These are phyloP conservation scores for Wasmannia auropunctata DNA, from an alignment of 1,140 invertebrate genomes.

Conservation along the genomic window DNA sequence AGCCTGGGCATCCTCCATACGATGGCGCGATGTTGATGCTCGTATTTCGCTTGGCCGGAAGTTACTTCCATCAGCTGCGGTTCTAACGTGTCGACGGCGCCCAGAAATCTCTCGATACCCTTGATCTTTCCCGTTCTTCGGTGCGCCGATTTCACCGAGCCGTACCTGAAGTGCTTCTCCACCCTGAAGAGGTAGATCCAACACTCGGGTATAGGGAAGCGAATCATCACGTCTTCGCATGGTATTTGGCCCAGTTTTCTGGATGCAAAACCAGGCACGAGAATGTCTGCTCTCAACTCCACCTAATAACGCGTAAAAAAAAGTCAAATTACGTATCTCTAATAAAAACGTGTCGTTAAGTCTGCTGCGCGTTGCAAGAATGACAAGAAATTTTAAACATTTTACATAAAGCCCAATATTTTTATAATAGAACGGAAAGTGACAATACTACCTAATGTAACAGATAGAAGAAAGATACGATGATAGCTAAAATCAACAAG, in stretches of 20 bases:
- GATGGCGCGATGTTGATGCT: constrained; percentile 98
- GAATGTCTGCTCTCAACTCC: constrained; percentile 96
- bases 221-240: constrained; percentile 98
- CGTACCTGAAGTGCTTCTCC: constrained; percentile 99
- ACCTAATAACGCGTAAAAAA: constrained; percentile 86
- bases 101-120: constrained; percentile 97
- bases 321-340: neutral
- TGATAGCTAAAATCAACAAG: neutral
- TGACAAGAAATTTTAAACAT: neutral
- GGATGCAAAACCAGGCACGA: constrained; percentile 98
- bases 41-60: constrained; percentile 99
- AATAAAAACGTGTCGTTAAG: neutral
- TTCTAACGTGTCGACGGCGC: constrained; percentile 95
- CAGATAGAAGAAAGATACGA: neutral
- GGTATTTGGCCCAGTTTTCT: constrained; percentile 97
- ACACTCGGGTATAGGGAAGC: constrained; percentile 99
- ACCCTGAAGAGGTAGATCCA: constrained; percentile 99
- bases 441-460: neutral
- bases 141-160: constrained; percentile 98
- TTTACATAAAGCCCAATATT: neutral
- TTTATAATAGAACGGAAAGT: neutral
- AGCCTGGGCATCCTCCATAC: constrained; percentile 99
- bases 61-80: constrained; percentile 98
- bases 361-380: neutral
- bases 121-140: constrained; percentile 97